Evolutionary conservation across 2,888 invertebrate genomes (phyloP).

Genomic region (Priocnemis perturbator): DNA sequence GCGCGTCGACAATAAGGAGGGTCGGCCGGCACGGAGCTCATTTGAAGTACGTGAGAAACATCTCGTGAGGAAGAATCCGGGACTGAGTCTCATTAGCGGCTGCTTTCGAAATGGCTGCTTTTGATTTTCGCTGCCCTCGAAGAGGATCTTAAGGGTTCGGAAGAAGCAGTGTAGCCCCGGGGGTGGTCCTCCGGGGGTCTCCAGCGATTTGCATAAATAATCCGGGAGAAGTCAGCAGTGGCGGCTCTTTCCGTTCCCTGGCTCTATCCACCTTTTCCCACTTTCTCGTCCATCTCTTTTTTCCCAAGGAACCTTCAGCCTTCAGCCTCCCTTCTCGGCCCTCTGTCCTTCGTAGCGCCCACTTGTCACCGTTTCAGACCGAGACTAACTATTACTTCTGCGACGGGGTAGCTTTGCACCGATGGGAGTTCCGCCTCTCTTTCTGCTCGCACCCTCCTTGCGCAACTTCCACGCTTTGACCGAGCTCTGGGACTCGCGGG

Average conservation of each 20-base stretch:
- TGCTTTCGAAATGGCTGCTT: not conserved
- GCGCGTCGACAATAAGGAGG: no score
- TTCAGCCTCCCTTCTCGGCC: not conserved
- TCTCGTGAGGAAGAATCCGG: no score
- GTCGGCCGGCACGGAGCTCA: no score
- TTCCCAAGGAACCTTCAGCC: no score
- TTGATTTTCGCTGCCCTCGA: constrained; percentile 1
- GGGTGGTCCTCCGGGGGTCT: not conserved
- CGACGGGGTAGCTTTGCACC: not conserved
- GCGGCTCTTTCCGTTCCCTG: not conserved
- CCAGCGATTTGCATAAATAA: constrained; percentile 14
- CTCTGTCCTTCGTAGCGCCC: not conserved
- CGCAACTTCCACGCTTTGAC: not conserved
- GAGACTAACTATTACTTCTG: constrained; percentile 15
- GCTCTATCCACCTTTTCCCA: not conserved
- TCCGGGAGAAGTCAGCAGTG: not conserved
- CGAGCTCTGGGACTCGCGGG: not conserved
- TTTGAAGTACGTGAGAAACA: no score
- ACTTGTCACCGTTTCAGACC: not conserved
- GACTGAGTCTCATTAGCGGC: no score
- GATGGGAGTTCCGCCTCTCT: not conserved
- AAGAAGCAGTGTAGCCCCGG: not conserved
- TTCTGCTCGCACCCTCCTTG: not conserved
- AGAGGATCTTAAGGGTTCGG: constrained; percentile 2
- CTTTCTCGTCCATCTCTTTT: not conserved